phyloP scores from a whole-genome alignment of 2,888 invertebrate genomes.

The Chorisops tibialis region DNA sequence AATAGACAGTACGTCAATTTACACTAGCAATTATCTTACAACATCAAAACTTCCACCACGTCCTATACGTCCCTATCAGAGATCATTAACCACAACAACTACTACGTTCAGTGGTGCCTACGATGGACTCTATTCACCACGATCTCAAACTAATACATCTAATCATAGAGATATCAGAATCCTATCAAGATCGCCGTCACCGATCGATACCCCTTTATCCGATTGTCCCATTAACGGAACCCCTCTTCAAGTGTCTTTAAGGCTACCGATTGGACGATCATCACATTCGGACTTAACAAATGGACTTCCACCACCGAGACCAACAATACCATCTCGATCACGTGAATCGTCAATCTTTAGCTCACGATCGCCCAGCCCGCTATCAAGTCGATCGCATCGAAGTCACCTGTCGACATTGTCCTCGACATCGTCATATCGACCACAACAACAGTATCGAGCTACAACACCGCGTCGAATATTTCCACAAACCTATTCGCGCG shows the following conservation, averaged over 20 bases:
- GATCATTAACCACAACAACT: background rate
- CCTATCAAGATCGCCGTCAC: slow-evolving; percentile 13
- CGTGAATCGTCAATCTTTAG: slow-evolving; percentile 44
- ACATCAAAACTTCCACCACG: slow-evolving; percentile 39
- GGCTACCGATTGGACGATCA: slow-evolving; percentile 38
- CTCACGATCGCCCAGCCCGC: slow-evolving; percentile 61
- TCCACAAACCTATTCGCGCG: slow-evolving; percentile 60
- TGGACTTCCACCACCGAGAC: slow-evolving; percentile 20
- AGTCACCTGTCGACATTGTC: slow-evolving; percentile 40
- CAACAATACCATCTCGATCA: slow-evolving; percentile 23
- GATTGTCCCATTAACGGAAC: slow-evolving; percentile 14
- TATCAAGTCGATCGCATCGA: slow-evolving; percentile 40
- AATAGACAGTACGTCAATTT: background rate
- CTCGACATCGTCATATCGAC: slow-evolving; percentile 28
- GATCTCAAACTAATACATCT: slow-evolving; percentile 44
- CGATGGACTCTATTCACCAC: background rate
- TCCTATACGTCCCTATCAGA: slow-evolving; percentile 13
- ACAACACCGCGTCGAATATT: slow-evolving; percentile 63
- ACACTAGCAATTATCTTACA: slow-evolving; percentile 24
- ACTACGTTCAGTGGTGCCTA: background rate
- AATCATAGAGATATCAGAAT: slow-evolving; percentile 41
- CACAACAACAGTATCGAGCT: slow-evolving; percentile 37
- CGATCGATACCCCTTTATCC: slow-evolving; percentile 14
- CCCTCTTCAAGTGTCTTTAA: slow-evolving; percentile 43
- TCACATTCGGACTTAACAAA: slow-evolving; percentile 30